Evolutionary conservation across 2,797 vertebrate species (phyloP).

Genomic region (Periparus ater): DNA sequence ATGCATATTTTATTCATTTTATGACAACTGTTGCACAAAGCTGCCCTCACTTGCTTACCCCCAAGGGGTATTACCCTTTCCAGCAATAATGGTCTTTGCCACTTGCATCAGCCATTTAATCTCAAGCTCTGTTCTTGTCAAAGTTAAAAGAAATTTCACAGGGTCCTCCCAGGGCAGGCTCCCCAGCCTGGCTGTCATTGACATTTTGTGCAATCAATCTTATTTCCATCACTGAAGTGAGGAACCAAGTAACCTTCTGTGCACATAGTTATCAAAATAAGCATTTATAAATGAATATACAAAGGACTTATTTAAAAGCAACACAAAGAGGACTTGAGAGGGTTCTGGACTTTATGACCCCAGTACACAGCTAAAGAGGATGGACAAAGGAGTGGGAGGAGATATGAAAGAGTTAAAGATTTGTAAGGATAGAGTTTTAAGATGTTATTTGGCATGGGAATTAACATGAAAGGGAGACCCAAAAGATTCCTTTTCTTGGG

Average conservation of each 20-base stretch:
- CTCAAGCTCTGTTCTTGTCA: not conserved
- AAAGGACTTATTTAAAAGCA: constrained; percentile 35
- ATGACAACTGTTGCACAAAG: not conserved
- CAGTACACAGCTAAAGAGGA: not conserved
- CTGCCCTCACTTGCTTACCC: not conserved
- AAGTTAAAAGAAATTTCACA: constrained; percentile 38
- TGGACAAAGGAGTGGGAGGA: not conserved
- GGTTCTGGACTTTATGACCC: constrained; percentile 29
- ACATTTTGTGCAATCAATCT: constrained; percentile 45
- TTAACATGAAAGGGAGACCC: not conserved
- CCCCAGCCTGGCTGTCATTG: not conserved
- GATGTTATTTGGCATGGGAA: not conserved
- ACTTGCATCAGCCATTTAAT: not conserved
- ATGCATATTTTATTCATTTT: not conserved
- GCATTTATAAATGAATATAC: constrained; percentile 28
- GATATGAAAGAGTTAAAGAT: not conserved
- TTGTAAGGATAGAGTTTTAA: not conserved
- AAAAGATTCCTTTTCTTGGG: not conserved
- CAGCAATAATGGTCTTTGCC: not conserved
- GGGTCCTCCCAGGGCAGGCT: not conserved
- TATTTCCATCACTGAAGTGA: constrained; percentile 9
- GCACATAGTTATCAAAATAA: constrained; percentile 46
- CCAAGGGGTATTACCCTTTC: not conserved
- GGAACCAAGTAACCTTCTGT: constrained; percentile 23
- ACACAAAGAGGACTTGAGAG: constrained; percentile 46